A percentile compares a stretch with the other conserved stretches of the same genome.
Conservation (phyloP, 1,140 invertebrate genomes). For the Coelopa frigida region DNA sequence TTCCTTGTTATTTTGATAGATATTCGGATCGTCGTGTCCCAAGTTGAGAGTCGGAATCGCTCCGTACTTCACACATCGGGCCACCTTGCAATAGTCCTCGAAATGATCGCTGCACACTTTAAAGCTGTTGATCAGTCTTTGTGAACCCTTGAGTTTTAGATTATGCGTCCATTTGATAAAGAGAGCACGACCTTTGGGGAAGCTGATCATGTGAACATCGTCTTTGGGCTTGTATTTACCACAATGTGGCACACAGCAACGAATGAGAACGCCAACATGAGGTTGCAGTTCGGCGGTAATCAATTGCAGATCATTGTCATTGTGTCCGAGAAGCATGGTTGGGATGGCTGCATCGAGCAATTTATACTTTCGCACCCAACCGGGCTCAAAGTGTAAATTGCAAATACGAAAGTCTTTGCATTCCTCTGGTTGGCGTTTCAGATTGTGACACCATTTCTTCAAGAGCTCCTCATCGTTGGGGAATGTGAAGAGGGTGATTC, state of each 20-base stretch:
- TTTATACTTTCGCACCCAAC: conserved; percentile 34
- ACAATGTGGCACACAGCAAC: conserved; percentile 30
- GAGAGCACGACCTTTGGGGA: conserved; percentile 27
- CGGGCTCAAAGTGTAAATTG: conserved; percentile 32
- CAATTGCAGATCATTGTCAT: conserved; percentile 29
- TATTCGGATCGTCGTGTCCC: conserved; percentile 35
- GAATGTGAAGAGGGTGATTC: conserved; percentile 17
- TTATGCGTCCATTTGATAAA: conserved; percentile 35
- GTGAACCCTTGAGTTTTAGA: conserved; percentile 22
- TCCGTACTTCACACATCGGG: conserved; percentile 30
- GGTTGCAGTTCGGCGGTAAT: conserved; percentile 37
- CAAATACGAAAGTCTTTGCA: conserved; percentile 32
- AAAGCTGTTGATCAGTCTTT: conserved; percentile 30
- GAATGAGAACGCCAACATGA: conserved; percentile 32
- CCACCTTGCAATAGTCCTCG: conserved; percentile 29
- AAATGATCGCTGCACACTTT: conserved; percentile 38
- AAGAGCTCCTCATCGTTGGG: conserved; percentile 26
- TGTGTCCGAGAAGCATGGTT: conserved; percentile 30
- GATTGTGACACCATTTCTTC: conserved; percentile 34
- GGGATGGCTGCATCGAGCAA: conserved; percentile 38
- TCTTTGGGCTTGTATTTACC: conserved; percentile 32
- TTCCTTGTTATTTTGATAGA: no score
- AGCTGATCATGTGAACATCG: conserved; percentile 30
- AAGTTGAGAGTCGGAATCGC: conserved; percentile 36
- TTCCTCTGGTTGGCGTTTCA: conserved; percentile 20